These are phyloP conservation scores for Brachyhypopomus occidentalis DNA, from an alignment of 2,113 vertebrate species.

Conservation along the genomic window DNA sequence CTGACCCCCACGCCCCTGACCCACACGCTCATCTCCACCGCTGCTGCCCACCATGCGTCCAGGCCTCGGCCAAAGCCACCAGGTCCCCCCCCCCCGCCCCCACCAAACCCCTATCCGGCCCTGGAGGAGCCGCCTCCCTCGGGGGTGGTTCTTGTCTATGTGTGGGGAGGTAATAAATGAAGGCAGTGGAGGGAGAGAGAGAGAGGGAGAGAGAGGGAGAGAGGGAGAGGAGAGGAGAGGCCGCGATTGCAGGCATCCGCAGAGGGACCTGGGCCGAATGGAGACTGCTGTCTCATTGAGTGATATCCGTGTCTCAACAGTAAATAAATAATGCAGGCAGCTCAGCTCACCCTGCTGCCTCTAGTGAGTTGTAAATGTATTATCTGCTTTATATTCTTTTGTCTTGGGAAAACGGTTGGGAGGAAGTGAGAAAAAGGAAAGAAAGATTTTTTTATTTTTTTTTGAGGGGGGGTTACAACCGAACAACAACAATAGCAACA, in stretches of 20 bases:
- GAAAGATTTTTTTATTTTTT: neutral
- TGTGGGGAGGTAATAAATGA: constrained; percentile 56
- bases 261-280: constrained; percentile 68
- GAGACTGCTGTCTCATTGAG: constrained; percentile 79
- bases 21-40: constrained; percentile 33
- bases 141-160: neutral
- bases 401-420: constrained; percentile 73
- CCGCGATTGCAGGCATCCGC: constrained; percentile 70
- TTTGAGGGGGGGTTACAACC: constrained; percentile 20
- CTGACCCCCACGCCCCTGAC: constrained; percentile 49
- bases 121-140: constrained; percentile 40
- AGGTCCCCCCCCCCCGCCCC: constrained; percentile 15
- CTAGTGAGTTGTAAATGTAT: constrained; percentile 75
- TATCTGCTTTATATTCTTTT: constrained; percentile 78
- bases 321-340: constrained; percentile 73
- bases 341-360: constrained; percentile 64
- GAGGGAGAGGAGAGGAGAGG: constrained; percentile 44
- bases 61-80: no score
- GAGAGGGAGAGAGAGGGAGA: constrained; percentile 7
- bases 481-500: constrained; percentile 32
- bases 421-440: constrained; percentile 37
- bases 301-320: constrained; percentile 80
- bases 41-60: neutral
- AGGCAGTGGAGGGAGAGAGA: neutral
- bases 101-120: neutral